Conservation (phyloP, 2,113 vertebrate species). For the Polypterus senegalus region DNA sequence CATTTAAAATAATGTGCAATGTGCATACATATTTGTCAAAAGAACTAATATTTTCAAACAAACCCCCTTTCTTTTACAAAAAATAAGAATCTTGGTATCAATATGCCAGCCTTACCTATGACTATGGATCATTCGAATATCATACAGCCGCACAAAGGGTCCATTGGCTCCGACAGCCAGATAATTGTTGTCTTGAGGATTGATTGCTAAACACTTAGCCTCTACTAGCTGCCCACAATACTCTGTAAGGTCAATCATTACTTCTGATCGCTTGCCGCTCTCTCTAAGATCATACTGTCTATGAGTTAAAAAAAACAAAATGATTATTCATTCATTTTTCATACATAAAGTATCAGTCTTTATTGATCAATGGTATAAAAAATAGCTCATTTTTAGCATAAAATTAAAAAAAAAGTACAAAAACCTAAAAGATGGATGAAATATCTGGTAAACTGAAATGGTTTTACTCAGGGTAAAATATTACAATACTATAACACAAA, state of each 20-base stretch:
- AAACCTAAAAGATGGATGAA: too few relatives aligned
- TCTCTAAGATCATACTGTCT: constrained; percentile 94
- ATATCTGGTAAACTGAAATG: too few relatives aligned
- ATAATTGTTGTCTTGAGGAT: constrained; percentile 93
- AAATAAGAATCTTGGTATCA: too few relatives aligned
- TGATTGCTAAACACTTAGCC: constrained; percentile 91
- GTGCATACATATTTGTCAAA: rapidly evolving
- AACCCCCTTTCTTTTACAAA: too few relatives aligned
- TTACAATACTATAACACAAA: too few relatives aligned
- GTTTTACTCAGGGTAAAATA: too few relatives aligned
- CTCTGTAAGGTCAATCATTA: constrained; percentile 88
- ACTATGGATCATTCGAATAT: constrained; percentile 97
- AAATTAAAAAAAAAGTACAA: too few relatives aligned
- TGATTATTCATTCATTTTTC: too few relatives aligned
- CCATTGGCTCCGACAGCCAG: constrained; percentile 88
- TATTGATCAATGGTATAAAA: too few relatives aligned
- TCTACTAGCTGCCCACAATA: constrained; percentile 94
- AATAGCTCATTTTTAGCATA: too few relatives aligned
- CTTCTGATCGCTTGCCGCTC: constrained; percentile 87
- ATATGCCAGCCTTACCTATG: constrained; percentile 56
- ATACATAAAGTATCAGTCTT: too few relatives aligned
- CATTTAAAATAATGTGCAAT: too few relatives aligned
- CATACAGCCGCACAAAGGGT: constrained; percentile 91
- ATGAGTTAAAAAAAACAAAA: constrained; percentile 8
- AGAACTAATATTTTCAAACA: background rate